Evolutionary conservation across 92 coral and sea anemone genomes (phyloP).

Genomic region (Diadumene lineata): DNA sequence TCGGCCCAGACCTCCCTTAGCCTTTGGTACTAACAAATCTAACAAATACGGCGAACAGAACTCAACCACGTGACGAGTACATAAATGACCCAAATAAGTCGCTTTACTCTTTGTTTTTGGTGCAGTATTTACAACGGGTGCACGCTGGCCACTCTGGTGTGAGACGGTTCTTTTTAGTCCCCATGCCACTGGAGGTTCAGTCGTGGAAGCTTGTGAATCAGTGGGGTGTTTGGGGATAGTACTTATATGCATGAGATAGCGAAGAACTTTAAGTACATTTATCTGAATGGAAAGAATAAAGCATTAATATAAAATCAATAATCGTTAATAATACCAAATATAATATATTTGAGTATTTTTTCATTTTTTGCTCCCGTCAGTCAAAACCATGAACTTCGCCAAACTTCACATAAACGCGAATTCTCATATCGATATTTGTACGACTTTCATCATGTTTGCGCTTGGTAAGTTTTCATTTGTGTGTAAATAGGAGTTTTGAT

Average conservation of each 20-base stretch:
- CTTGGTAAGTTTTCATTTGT: too few species aligned
- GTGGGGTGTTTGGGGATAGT: conserved; percentile 26
- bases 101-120: conserved; percentile 27
- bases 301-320: too few species aligned
- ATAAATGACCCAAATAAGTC: conserved; percentile 49
- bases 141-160: conserved; percentile 16
- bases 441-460: too few species aligned
- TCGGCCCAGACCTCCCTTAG: conserved; percentile 47
- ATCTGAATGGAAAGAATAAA: conserved; percentile 30
- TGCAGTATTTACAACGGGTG: background rate
- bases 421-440: too few species aligned
- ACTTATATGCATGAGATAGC: conserved; percentile 61
- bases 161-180: conserved; percentile 20
- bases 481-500: too few species aligned
- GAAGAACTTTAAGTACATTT: conserved; percentile 48
- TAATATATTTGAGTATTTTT: background rate
- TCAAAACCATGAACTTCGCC: background rate
- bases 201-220: conserved; percentile 6
- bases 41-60: conserved; percentile 77
- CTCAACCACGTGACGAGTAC: conserved; percentile 76
- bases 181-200: conserved; percentile 58
- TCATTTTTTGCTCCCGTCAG: too few species aligned
- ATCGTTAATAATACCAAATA: background rate
- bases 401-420: too few species aligned
- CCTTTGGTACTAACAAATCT: conserved; percentile 69